Evolutionary conservation across 2,888 invertebrate genomes (phyloP).

Genomic region (Ditula angustiorana): DNA sequence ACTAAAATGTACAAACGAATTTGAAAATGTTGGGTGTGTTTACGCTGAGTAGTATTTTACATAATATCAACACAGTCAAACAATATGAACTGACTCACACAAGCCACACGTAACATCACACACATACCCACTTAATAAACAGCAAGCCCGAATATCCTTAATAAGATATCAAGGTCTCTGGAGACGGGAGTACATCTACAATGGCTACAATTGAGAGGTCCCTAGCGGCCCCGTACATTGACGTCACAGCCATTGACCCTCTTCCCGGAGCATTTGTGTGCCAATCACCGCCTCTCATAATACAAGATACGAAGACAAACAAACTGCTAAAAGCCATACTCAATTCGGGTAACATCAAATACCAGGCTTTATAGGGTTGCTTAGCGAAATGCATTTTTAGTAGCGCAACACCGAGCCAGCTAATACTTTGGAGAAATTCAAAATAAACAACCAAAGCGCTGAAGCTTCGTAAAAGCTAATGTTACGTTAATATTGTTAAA

Average conservation of each 20-base stretch:
- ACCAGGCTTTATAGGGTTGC: neutral
- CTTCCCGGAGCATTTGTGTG: constrained; percentile 48
- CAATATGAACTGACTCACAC: neutral
- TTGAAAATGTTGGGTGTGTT: too few species aligned
- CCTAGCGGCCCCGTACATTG: constrained; percentile 45
- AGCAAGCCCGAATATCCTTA: constrained; percentile 42
- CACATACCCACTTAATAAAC: constrained; percentile 32
- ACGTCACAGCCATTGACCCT: constrained; percentile 64
- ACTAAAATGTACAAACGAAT: too few species aligned
- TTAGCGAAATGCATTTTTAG: neutral
- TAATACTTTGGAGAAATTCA: constrained; percentile 13
- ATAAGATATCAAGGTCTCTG: constrained; percentile 49
- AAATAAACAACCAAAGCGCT: constrained; percentile 29
- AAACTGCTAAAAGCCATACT: constrained; percentile 7
- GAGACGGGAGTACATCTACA: constrained; percentile 49
- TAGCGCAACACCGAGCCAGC: neutral
- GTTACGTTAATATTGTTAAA: constrained; percentile 34
- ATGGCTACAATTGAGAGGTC: constrained; percentile 43
- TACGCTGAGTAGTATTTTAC: too few species aligned
- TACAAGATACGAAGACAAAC: constrained; percentile 24
- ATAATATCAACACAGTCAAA: too few species aligned
- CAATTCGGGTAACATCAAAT: constrained; percentile 5
- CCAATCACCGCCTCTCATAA: constrained; percentile 53
- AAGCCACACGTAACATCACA: neutral
- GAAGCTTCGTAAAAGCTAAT: constrained; percentile 35